Evolutionary conservation across 2,888 invertebrate species (phyloP), one percentile per base, ranked within the genome.

Genomic region (Lepeophtheirus nordmannii): DNA sequence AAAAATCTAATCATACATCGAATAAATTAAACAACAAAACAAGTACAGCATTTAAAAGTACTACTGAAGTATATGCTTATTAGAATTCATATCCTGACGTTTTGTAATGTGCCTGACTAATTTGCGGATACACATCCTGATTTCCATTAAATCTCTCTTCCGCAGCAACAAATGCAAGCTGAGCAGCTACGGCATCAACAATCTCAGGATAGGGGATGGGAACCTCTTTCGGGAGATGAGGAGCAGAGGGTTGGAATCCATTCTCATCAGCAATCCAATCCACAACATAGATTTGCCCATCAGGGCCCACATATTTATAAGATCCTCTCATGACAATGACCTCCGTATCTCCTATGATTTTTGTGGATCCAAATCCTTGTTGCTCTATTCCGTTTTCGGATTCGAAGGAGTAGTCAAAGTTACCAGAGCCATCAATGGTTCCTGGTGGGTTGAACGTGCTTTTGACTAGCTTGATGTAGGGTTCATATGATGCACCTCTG

Each of bases 191-290:
- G 7, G 30, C 30, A 30, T 30, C 7, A 30, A 7, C 30, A 30
- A 30, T 30, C 30, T 30, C 30, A 30, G 30, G 30, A 30, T 30
- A 30, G 7, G 30, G 30, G 30, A 30, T 30, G 30, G 30, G 30
- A 7, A 30, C 30, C 2, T 30, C 22, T 14, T 60, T 38, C 1
- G 66, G 66, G 1, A 66, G 17, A 22, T 66, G 66, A 22, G 39
- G 17, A 11, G 41, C 66, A 46, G 14, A 17, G 12, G 66, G 40
- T 1, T 58, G 38, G 60, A 20, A 66, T 1, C 66, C 66, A 23
- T 10, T 66, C 30, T 66, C 66, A 17, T 66, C 66, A 20, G 66
- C 66, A 11, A 38, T 5, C 66, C 66, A 66, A 30, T 60, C 41
- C 11, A 66, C 60, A 3, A 40, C 37, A 61, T 66, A 66, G 2